phyloP scores from a whole-genome alignment of 2,888 invertebrate genomes.

The Tribolium freemani region DNA sequence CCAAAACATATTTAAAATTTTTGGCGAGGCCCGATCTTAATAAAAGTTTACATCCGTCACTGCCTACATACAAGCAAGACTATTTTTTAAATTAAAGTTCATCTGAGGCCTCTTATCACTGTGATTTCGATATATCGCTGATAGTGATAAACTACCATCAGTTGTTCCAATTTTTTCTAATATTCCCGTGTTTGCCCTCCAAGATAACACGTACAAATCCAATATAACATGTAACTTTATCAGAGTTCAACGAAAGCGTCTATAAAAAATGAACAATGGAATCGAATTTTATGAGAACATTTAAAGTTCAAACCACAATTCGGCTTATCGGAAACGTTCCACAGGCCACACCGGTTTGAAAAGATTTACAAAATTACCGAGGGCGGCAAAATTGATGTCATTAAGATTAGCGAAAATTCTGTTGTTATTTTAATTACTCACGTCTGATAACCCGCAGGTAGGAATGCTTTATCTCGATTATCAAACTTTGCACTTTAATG shows the following conservation, averaged over 20 bases:
- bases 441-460: neutral
- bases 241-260: neutral
- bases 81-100: no score
- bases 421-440: neutral
- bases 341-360: neutral
- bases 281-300: neutral
- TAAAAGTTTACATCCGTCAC: no score
- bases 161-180: neutral
- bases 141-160: no score
- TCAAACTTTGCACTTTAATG: conserved; percentile 15
- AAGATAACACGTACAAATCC: neutral
- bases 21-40: no score
- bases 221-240: neutral
- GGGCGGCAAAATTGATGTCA: neutral
- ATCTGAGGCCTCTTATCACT: no score
- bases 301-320: neutral
- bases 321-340: neutral
- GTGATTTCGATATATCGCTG: no score
- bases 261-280: neutral
- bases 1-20: no score
- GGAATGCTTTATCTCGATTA: neutral
- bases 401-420: neutral
- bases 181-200: neutral
- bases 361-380: neutral
- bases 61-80: no score